These are phyloP conservation scores for Drosophila grimshawi DNA, from an alignment of 1,140 invertebrate genomes.

Conservation along the genomic window DNA sequence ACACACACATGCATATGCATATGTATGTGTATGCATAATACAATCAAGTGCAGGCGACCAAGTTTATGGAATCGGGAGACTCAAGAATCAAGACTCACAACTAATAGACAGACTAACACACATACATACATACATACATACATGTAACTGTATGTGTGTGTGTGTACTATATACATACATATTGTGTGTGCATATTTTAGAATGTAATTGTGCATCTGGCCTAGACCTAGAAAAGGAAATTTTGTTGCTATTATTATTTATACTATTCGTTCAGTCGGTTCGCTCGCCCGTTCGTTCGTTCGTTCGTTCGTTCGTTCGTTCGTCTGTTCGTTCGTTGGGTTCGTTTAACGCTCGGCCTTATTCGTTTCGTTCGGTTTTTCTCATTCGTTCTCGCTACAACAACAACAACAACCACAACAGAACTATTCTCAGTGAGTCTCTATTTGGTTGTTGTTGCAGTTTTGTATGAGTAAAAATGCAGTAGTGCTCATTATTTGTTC, in stretches of 20 bases:
- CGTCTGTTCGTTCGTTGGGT: conserved; percentile 20
- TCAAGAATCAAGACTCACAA: conserved; percentile 16
- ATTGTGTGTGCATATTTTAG: conserved; percentile 80
- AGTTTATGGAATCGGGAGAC: conserved; percentile 46
- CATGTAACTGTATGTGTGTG: conserved; percentile 50
- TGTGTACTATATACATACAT: conserved; percentile 2
- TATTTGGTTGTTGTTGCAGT: conserved; percentile 25
- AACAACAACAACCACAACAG: conserved; percentile 16
- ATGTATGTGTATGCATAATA: neutral
- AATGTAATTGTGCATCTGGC: conserved; percentile 84
- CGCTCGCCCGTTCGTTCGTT: conserved; percentile 41
- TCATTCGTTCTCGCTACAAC: conserved; percentile 13
- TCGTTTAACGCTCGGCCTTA: conserved; percentile 1
- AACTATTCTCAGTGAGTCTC: conserved; percentile 25
- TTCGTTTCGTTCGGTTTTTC: conserved; percentile 12
- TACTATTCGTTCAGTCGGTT: conserved; percentile 48
- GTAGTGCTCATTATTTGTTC: conserved; percentile 74
- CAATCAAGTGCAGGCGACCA: conserved; percentile 42
- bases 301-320: conserved; percentile 28
- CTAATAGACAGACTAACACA: conserved; percentile 21
- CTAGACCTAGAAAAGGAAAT: conserved; percentile 85
- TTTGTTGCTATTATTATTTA: conserved; percentile 83
- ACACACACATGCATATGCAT: neutral
- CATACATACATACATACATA: conserved; percentile 17
- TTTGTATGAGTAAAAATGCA: neutral